Evolutionary conservation across 2,113 vertebrate species (phyloP), one percentile per base, ranked within the genome.

Genomic region (Xenopus laevis): DNA sequence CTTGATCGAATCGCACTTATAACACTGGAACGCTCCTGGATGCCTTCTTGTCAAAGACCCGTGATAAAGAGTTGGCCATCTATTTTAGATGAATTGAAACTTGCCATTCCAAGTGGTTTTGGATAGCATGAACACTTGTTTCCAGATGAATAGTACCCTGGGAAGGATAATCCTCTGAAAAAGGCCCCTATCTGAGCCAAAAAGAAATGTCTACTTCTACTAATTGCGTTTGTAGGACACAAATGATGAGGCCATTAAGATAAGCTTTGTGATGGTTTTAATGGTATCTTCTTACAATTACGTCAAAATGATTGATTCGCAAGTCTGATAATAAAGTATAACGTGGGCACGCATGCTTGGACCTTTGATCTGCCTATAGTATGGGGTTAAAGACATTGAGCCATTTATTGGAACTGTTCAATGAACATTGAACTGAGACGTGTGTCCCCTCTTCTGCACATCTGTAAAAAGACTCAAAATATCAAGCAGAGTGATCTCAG

Each of bases 71-170:
- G 64, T 33, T 70, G 20, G 60, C 47, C 58, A 13, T 60, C 67
- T 55, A 8, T 63, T n/a, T 23, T 63, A 17, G 12, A 45, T 10
- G 60, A 64, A 18, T 57, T 65, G 30, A 13, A 18, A 6, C 59
- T 65, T 63, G 20, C 16, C 33, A 65, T 59, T 65, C 72, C 71
- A 40, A n/a, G 58, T 76, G 69, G 82, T 58, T 74, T 68, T 40
- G 64, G 82, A 80, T 83, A 67, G 46, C 64, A 61, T 3, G 44
- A 71, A 79, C 62, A 78, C 62, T 13, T 50, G 6, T 1, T n/a
- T 3, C 17, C 2, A 5, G 8, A 55, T 7, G 15, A n/a, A 18
- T 1, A 16, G 47, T 15, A 21, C n/a, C 15, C 27, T 68, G 45
- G 16, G 4, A 20, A 46, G 17, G 40, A 40, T 45, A 57, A 61